A percentile compares a stretch with the other conserved stretches of the same genome.
These are phyloP conservation scores for Neoseiulus cucumeris DNA, from an alignment of 1,140 invertebrate genomes.

Conservation along the genomic window DNA sequence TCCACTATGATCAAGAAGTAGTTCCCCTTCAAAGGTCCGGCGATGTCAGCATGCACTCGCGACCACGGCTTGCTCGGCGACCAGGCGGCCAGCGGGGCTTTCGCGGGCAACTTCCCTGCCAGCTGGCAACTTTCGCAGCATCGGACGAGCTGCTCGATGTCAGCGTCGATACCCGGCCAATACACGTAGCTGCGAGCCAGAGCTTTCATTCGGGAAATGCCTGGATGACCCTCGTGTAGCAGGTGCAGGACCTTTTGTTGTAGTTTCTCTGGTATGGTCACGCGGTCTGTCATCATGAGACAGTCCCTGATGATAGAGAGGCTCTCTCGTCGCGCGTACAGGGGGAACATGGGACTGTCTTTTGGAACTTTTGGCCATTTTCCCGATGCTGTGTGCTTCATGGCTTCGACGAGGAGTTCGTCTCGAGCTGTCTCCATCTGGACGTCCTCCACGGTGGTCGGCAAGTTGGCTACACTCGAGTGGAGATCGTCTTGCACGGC, in stretches of 20 bases:
- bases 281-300: neutral
- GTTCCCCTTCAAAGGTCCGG: conserved; percentile 24
- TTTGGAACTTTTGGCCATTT: neutral
- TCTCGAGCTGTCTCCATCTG: neutral
- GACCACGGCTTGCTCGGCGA: conserved; percentile 21
- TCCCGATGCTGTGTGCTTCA: neutral
- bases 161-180: conserved; percentile 25
- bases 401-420: neutral
- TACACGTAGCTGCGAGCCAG: conserved; percentile 23
- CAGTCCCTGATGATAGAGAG: neutral
- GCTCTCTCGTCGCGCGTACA: neutral
- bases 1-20: conserved; percentile 29
- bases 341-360: neutral
- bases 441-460: neutral
- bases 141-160: conserved; percentile 26
- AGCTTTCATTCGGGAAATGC: conserved; percentile 24
- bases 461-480: neutral
- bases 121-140: conserved; percentile 27
- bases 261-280: conserved; percentile 21
- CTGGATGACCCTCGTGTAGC: conserved; percentile 22
- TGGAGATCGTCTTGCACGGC: neutral
- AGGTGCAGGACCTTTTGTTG: conserved; percentile 19
- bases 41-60: conserved; percentile 28
- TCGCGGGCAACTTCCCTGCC: conserved; percentile 12
- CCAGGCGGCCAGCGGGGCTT: conserved; percentile 16